Conservation (phyloP, 2,888 invertebrate genomes). For the Aquatica leii region DNA sequence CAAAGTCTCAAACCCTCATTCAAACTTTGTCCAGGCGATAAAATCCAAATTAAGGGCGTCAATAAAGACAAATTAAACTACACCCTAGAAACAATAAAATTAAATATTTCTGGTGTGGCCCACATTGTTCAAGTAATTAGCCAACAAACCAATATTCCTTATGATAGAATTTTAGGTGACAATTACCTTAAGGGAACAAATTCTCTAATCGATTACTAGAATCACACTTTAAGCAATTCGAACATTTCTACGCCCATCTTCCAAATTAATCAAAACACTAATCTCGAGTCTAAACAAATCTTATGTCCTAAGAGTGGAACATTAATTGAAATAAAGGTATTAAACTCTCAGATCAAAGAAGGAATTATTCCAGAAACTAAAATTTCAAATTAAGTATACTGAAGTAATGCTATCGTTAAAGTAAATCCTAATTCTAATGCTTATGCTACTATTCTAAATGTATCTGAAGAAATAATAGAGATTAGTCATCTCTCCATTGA, state of each 20-base stretch:
- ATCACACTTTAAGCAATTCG: neutral
- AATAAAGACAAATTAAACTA: neutral
- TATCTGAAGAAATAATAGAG: neutral
- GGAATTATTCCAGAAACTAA: no score
- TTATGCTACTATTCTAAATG: conserved; percentile 3
- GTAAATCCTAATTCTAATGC: no score
- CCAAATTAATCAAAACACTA: no score
- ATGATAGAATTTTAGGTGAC: neutral
- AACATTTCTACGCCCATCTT: neutral
- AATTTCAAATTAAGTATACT: neutral
- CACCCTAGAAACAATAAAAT: neutral
- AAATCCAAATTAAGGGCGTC: no score
- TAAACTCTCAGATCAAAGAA: conserved; percentile 1
- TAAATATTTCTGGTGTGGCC: neutral
- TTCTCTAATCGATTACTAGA: neutral
- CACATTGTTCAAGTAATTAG: neutral
- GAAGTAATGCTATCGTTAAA: neutral
- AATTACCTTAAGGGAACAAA: neutral
- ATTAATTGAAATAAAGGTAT: neutral
- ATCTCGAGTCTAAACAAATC: neutral
- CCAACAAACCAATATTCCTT: no score
- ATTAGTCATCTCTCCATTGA: neutral
- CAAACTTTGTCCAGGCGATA: no score
- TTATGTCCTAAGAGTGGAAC: neutral
- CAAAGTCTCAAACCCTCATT: neutral